These are phyloP conservation scores for Microctenopoma stevenorrisi DNA, from an alignment of 2,797 vertebrate genomes.

Conservation along the genomic window DNA sequence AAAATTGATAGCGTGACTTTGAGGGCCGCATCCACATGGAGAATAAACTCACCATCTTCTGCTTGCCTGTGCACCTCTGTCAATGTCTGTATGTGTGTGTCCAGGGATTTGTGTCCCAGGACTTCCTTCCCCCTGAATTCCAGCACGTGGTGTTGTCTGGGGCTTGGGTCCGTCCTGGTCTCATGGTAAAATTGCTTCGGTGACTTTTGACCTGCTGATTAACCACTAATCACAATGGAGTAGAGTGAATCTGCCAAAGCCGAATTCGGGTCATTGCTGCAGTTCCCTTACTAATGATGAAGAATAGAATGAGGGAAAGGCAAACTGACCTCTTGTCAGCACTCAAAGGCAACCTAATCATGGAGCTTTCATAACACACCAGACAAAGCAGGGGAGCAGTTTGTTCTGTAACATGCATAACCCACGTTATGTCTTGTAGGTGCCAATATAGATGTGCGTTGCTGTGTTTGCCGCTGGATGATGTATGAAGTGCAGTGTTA, in stretches of 20 bases:
- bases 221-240: slow-evolving; percentile 77
- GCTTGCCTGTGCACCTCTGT: slow-evolving; percentile 60
- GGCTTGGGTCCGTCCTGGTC: slow-evolving; percentile 75
- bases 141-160: slow-evolving; percentile 81
- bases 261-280: slow-evolving; percentile 57
- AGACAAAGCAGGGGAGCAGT: slow-evolving; percentile 57
- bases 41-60: slow-evolving; percentile 39
- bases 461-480: slow-evolving; percentile 62
- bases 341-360: slow-evolving; percentile 48
- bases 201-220: slow-evolving; percentile 68
- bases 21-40: slow-evolving; percentile 1
- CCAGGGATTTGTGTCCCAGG: slow-evolving; percentile 79
- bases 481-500: slow-evolving; percentile 26
- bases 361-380: slow-evolving; percentile 63
- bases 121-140: slow-evolving; percentile 79
- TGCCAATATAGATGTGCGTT: slow-evolving; percentile 52
- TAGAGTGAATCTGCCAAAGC: slow-evolving; percentile 51
- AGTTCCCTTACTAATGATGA: slow-evolving; percentile 42
- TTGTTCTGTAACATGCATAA: slow-evolving; percentile 75
- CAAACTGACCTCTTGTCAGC: slow-evolving; percentile 62
- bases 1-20: neutral
- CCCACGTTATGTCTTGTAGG: slow-evolving; percentile 62
- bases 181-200: slow-evolving; percentile 80
- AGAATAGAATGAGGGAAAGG: slow-evolving; percentile 33
- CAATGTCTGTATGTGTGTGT: slow-evolving; percentile 71